These are phyloP conservation scores for Melierax canorus DNA, from an alignment of 2,113 vertebrate genomes.

Conservation along the genomic window DNA sequence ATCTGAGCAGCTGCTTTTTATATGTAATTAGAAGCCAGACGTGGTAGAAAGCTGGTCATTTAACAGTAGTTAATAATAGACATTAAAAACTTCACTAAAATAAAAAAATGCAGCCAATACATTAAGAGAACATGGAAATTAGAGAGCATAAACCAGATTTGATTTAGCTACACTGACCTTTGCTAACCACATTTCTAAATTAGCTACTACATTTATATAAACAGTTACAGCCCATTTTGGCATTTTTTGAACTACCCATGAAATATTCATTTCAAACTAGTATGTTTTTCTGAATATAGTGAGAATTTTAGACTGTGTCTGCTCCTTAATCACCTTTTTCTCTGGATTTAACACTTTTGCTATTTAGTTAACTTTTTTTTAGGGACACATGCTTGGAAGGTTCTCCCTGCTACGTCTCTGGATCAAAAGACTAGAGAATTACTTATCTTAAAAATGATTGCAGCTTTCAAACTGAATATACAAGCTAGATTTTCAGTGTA, in stretches of 20 bases:
- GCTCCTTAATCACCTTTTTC: background rate
- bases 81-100: background rate
- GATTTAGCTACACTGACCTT: background rate
- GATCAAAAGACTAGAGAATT: background rate
- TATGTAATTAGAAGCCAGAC: conserved; percentile 3
- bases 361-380: background rate
- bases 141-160: background rate
- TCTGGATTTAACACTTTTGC: background rate
- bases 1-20: background rate
- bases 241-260: background rate
- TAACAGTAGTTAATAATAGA: background rate
- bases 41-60: background rate
- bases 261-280: background rate
- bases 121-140: background rate
- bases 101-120: background rate
- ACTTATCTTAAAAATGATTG: background rate
- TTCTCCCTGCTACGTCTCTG: background rate
- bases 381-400: background rate
- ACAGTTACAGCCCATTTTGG: background rate
- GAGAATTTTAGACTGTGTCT: background rate
- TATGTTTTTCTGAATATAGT: background rate
- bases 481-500: background rate
- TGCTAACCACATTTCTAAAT: background rate
- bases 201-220: background rate
- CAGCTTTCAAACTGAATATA: background rate